Evolutionary conservation across 2,888 invertebrate species (phyloP).

Genomic region (Lymantria monacha): DNA sequence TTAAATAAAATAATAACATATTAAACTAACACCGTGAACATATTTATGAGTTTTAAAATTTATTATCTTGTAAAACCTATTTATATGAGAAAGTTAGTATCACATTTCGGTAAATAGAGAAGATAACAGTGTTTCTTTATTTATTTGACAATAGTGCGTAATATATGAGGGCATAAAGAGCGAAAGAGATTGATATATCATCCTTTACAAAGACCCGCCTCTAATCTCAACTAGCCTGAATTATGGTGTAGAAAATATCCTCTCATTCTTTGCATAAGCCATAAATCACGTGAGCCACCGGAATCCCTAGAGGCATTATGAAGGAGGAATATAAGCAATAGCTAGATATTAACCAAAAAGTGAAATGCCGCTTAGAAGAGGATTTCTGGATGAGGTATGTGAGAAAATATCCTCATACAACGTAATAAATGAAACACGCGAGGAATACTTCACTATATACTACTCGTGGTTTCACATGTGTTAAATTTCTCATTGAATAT

Average conservation of each 20-base stretch:
- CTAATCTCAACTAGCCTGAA: slow-evolving; percentile 76
- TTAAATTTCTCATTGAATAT: no score
- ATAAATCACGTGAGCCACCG: slow-evolving; percentile 72
- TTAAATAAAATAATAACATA: not conserved
- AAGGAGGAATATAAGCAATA: slow-evolving; percentile 73
- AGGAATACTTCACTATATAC: no score
- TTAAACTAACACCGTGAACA: not conserved
- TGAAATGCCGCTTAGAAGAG: slow-evolving; percentile 40
- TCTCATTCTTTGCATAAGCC: slow-evolving; percentile 76
- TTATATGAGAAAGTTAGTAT: slow-evolving; percentile 9
- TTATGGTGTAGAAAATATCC: slow-evolving; percentile 77
- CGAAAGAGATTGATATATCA: slow-evolving; percentile 66
- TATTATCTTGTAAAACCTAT: not conserved
- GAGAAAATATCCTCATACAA: slow-evolving; percentile 3
- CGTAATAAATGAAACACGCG: not conserved
- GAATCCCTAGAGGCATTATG: slow-evolving; percentile 68
- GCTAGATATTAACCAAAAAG: slow-evolving; percentile 64
- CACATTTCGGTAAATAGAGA: slow-evolving; percentile 13
- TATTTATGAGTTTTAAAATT: not conserved
- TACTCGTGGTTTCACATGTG: no score
- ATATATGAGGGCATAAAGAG: slow-evolving; percentile 43
- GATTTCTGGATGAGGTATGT: slow-evolving; percentile 28
- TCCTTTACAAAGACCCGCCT: slow-evolving; percentile 55
- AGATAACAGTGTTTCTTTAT: slow-evolving; percentile 31
- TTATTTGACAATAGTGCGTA: slow-evolving; percentile 42